These are phyloP conservation scores for Cactoblastis cactorum DNA, from an alignment of 2,888 invertebrate species.

Conservation along the genomic window DNA sequence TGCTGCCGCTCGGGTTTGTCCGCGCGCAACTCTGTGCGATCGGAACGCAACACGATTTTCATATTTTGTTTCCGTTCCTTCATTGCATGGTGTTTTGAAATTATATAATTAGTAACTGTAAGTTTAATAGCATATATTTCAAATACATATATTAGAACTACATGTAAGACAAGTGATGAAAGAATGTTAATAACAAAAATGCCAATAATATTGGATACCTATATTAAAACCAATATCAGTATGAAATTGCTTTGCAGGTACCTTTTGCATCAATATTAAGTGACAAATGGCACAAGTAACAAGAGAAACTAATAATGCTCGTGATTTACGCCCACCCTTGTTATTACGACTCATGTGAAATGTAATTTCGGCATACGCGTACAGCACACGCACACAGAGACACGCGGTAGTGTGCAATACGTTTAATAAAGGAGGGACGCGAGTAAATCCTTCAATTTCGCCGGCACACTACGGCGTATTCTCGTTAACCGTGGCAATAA, in stretches of 20 bases:
- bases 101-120: background rate
- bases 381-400: slow-evolving; percentile 55
- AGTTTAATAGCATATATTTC: no score
- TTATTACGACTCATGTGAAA: slow-evolving; percentile 80
- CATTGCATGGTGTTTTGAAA: background rate
- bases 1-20: slow-evolving; percentile 38
- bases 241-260: slow-evolving; percentile 28
- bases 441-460: slow-evolving; percentile 80
- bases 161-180: no score
- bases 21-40: slow-evolving; percentile 5
- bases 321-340: slow-evolving; percentile 78
- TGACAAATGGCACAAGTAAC: slow-evolving; percentile 70
- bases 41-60: background rate
- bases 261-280: slow-evolving; percentile 59
- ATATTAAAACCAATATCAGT: background rate
- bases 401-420: slow-evolving; percentile 66
- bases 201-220: no score
- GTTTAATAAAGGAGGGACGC: slow-evolving; percentile 79
- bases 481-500: slow-evolving; percentile 79
- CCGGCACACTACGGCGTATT: slow-evolving; percentile 77
- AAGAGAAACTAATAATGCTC: slow-evolving; percentile 76
- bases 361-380: slow-evolving; percentile 76
- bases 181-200: no score
- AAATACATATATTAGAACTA: no score
- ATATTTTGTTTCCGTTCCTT: background rate